Evolutionary conservation across 2,797 vertebrate genomes (phyloP).

Genomic region (Danio kyathit): DNA sequence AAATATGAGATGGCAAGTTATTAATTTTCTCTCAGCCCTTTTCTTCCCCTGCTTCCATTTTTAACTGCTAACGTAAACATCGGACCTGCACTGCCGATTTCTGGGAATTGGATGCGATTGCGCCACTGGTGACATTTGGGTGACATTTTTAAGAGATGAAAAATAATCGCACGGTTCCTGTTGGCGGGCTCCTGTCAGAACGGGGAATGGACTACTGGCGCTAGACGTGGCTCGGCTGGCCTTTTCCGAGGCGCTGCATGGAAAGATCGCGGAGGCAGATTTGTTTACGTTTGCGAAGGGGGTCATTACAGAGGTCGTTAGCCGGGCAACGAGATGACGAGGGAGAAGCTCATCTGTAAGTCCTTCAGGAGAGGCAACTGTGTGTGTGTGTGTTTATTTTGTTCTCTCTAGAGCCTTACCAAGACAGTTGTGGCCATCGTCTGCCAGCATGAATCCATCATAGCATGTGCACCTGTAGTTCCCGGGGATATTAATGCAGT

Average conservation of each 20-base stretch:
- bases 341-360: slow-evolving; percentile 35
- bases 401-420: slow-evolving; percentile 78
- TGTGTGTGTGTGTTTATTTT: neutral
- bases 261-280: slow-evolving; percentile 38
- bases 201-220: slow-evolving; percentile 37
- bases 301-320: slow-evolving; percentile 50
- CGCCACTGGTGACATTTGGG: slow-evolving; percentile 56
- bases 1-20: slow-evolving; percentile 59
- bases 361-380: slow-evolving; percentile 7
- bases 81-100: slow-evolving; percentile 52
- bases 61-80: slow-evolving; percentile 63
- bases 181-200: slow-evolving; percentile 48
- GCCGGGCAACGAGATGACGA: slow-evolving; percentile 43
- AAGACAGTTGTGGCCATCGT: slow-evolving; percentile 96
- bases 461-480: slow-evolving; percentile 98
- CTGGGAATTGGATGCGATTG: slow-evolving; percentile 60
- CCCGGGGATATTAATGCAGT: slow-evolving; percentile 98
- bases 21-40: slow-evolving; percentile 59
- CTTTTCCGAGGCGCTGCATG: slow-evolving; percentile 41
- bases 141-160: slow-evolving; percentile 63
- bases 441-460: slow-evolving; percentile 96
- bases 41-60: slow-evolving; percentile 50
- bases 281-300: slow-evolving; percentile 63
- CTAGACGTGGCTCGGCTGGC: slow-evolving; percentile 46
- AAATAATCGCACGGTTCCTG: slow-evolving; percentile 53